Evolutionary conservation across 2,113 vertebrate species (phyloP), one percentile per base, ranked within the genome.

Genomic region (Hydrochoerus hydrochaeris): DNA sequence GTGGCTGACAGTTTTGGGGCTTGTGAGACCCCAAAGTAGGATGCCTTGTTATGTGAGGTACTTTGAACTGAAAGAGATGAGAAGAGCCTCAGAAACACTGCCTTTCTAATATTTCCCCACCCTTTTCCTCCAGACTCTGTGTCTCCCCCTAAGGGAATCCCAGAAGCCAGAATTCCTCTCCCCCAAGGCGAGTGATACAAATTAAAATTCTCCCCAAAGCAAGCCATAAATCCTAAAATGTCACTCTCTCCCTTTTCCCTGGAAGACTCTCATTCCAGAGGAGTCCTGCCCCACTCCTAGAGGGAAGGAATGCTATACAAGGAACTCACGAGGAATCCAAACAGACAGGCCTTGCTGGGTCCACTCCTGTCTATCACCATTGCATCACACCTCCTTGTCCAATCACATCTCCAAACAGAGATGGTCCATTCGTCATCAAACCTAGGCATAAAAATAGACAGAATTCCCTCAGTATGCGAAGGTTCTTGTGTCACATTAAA

Each of bases 241-340:
- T 22, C 38, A 57, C 49, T 83, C 78, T 82, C 49, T 91, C 41
- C 77, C 49, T 91, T 91, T 49, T 83, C n/a, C 28, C n/a, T 57
- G 30, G 46, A 85, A 95, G 38, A 67, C 62, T 32, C n/a, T 95
- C 81, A 95, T 90, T 95, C 88, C 93, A 85, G 58, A 67, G 35
- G 30, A 38, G 60, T 77, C 62, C 80, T 90, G 92, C 58, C 81
- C 81, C 49, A 30, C 24, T 75, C 93, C 93, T 9, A 46, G 24
- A n/a, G 65, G 81, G 69, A 85, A 90, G 88, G 93, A 85, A 85
- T 85, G 88, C 49, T 38, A 10, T 17, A 11, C 32, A 58, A 41
- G 81, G 35, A 85, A 32, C 28, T 24, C 46, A 17, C 28, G 16
- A 90, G 32, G 87, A 95, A 95, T 95, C 88, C 41, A 16, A 95